Conservation (phyloP, 2,888 invertebrate genomes). For the Lomographa bimaculata region DNA sequence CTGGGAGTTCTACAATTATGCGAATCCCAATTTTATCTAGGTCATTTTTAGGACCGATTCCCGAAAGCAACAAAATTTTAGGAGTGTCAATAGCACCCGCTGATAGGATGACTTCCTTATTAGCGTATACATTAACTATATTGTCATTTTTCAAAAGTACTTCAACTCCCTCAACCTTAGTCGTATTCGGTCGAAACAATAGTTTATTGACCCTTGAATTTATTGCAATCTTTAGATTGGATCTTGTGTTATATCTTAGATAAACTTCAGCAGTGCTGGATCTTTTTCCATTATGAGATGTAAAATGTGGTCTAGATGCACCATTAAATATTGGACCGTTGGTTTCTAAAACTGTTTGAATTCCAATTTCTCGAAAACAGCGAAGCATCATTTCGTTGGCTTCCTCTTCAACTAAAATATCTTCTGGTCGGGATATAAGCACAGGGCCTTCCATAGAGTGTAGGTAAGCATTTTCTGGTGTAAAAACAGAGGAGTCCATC, state of each 20-base stretch:
- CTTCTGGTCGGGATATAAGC: slow-evolving; percentile 44
- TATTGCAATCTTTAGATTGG: slow-evolving; percentile 60
- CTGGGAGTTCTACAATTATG: slow-evolving; percentile 58
- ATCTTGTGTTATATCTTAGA: slow-evolving; percentile 45
- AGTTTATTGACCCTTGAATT: slow-evolving; percentile 56
- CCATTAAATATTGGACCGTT: slow-evolving; percentile 50
- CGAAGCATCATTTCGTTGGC: slow-evolving; percentile 46
- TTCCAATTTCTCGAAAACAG: slow-evolving; percentile 53
- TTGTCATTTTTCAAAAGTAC: slow-evolving; percentile 44
- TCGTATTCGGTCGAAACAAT: slow-evolving; percentile 49
- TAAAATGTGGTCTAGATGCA: slow-evolving; percentile 48
- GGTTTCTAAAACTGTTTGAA: slow-evolving; percentile 47
- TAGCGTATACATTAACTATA: slow-evolving; percentile 48
- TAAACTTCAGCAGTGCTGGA: slow-evolving; percentile 70
- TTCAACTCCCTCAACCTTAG: slow-evolving; percentile 54
- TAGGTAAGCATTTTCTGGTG: slow-evolving; percentile 40
- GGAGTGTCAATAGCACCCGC: slow-evolving; percentile 65
- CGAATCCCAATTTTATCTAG: slow-evolving; percentile 50
- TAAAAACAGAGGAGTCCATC: slow-evolving; percentile 47
- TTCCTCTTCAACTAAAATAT: slow-evolving; percentile 36
- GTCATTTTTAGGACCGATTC: slow-evolving; percentile 59
- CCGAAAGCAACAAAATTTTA: slow-evolving; percentile 67
- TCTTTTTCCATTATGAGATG: slow-evolving; percentile 55
- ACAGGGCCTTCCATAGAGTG: slow-evolving; percentile 57
- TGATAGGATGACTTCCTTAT: slow-evolving; percentile 62